A percentile compares a stretch with the other conserved stretches of the same genome.
Conservation (phyloP, 2,797 vertebrate species). For the Echiichthys vipera region DNA sequence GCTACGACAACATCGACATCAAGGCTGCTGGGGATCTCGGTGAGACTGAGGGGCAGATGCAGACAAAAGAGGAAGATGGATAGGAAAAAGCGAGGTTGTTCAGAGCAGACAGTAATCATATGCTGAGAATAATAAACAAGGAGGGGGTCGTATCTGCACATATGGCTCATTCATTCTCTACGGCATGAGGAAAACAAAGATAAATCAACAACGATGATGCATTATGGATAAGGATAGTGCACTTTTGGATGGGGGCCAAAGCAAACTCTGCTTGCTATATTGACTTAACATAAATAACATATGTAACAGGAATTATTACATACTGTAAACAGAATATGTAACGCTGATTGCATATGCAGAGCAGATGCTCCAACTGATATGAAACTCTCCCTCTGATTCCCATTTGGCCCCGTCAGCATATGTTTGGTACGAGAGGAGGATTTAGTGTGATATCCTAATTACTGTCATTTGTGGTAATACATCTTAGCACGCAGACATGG, state of each 20-base stretch:
- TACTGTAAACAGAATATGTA: slow-evolving; percentile 66
- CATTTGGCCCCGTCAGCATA: slow-evolving; percentile 56
- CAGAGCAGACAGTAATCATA: slow-evolving; percentile 14
- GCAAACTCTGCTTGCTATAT: slow-evolving; percentile 46
- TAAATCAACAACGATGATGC: slow-evolving; percentile 37
- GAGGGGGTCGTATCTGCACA: neutral
- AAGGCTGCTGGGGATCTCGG: slow-evolving; percentile 97
- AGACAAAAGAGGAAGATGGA: slow-evolving; percentile 9
- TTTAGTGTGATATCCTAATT: slow-evolving; percentile 65
- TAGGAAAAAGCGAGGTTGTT: slow-evolving; percentile 7
- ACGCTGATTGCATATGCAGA: slow-evolving; percentile 60
- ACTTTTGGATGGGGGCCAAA: slow-evolving; percentile 47
- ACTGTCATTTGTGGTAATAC: slow-evolving; percentile 44
- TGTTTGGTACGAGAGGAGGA: slow-evolving; percentile 61
- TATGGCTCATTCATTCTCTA: slow-evolving; percentile 20
- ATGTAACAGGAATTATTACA: slow-evolving; percentile 58
- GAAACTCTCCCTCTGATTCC: slow-evolving; percentile 54
- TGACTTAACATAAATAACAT: slow-evolving; percentile 61
- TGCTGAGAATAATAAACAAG: slow-evolving; percentile 28
- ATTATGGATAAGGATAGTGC: slow-evolving; percentile 40
- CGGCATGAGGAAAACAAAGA: neutral
- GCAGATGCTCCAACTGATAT: slow-evolving; percentile 67
- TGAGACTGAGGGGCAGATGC: slow-evolving; percentile 70
- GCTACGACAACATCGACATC: slow-evolving; percentile 98
- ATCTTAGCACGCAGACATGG: slow-evolving; percentile 9